Percentiles rank a stretch among this genome's conserved stretches.
Conservation (phyloP, 30 jellyfish, hydroid and myxozoan species). For the Cassiopea xamachana region DNA sequence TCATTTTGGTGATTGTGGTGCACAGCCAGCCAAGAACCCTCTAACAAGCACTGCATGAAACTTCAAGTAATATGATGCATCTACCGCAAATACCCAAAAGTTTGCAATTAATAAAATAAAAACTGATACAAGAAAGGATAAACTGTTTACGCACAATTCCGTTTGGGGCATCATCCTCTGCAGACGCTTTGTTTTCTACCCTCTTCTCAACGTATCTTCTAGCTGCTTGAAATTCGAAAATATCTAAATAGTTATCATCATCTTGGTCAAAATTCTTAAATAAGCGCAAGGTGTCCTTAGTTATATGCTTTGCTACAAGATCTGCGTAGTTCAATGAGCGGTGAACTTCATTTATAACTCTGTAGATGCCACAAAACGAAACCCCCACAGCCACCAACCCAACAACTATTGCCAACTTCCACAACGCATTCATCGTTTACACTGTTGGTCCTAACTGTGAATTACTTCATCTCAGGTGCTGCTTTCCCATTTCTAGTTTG, state of each 20-base stretch:
- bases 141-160: background rate
- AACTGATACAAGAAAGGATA: background rate
- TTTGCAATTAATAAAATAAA: too few relatives aligned
- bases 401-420: conserved; percentile 8
- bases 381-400: conserved; percentile 23
- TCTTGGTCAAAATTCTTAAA: conserved; percentile 34
- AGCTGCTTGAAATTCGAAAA: conserved; percentile 49
- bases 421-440: conserved; percentile 1
- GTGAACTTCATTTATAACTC: conserved; percentile 14
- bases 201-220: background rate
- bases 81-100: background rate
- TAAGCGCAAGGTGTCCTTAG: conserved; percentile 28
- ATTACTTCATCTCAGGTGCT: background rate
- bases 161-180: background rate
- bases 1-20: too few relatives aligned
- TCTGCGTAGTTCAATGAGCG: conserved; percentile 22
- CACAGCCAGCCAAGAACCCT: too few relatives aligned
- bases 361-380: conserved; percentile 34
- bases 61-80: background rate
- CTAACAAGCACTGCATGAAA: too few relatives aligned
- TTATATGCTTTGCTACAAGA: background rate
- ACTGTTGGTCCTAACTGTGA: background rate
- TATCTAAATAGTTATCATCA: conserved; percentile 34
- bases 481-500: too few relatives aligned
- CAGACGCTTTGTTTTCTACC: background rate